Percentiles rank a stretch among this genome's conserved stretches.
These are phyloP conservation scores for Aptenodytes forsteri DNA, from an alignment of 2,113 vertebrate species.

Conservation along the genomic window DNA sequence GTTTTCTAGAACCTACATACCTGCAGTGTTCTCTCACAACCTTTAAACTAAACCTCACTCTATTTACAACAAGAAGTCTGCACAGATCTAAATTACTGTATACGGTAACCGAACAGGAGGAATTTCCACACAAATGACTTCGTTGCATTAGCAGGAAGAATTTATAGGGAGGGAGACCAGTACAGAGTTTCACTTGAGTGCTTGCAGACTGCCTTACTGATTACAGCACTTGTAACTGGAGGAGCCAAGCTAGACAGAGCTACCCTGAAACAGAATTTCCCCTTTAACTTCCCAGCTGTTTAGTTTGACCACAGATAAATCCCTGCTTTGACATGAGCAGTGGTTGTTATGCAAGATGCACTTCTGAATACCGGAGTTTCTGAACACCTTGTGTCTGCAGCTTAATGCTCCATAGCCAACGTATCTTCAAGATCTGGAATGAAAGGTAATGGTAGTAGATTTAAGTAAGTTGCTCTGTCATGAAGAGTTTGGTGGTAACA, in stretches of 20 bases:
- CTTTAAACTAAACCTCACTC: not conserved
- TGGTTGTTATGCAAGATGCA: not conserved
- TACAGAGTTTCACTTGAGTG: not conserved
- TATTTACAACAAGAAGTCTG: not conserved
- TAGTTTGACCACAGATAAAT: not conserved
- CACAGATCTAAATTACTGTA: not conserved
- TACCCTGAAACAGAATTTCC: not conserved
- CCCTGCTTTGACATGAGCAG: not conserved
- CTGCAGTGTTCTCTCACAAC: not conserved
- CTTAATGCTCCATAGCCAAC: fast-evolving
- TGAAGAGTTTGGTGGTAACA: not conserved
- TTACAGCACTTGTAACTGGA: not conserved
- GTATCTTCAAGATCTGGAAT: not conserved
- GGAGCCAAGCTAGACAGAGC: not conserved
- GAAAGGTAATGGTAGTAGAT: not conserved
- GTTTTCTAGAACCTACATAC: not conserved
- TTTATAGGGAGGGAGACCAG: not conserved
- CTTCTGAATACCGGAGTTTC: not conserved
- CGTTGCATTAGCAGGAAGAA: not conserved
- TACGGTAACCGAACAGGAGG: not conserved
- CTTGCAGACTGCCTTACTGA: not conserved
- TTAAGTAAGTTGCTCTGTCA: not conserved
- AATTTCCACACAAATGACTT: not conserved
- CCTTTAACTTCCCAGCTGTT: not conserved
- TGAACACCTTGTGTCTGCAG: not conserved